These are phyloP conservation scores for Willisornis vidua DNA, from an alignment of 2,113 vertebrate species.

Conservation along the genomic window DNA sequence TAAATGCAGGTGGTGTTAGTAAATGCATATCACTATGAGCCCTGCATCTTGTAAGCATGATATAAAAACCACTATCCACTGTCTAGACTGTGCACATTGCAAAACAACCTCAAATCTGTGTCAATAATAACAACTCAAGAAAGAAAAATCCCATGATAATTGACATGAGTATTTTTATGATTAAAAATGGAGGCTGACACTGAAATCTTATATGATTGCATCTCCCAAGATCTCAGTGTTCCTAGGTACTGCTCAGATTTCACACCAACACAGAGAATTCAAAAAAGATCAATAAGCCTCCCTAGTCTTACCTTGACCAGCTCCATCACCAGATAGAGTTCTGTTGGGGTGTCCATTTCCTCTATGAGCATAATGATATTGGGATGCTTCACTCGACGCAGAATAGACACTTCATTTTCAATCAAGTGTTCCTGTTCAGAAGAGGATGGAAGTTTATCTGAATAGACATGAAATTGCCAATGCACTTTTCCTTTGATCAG, in stretches of 20 bases:
- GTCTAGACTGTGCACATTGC: background rate
- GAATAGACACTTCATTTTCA: constrained; percentile 94
- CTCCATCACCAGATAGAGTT: constrained; percentile 97
- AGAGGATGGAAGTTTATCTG: background rate
- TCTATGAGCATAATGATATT: constrained; percentile 98
- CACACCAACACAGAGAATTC: background rate
- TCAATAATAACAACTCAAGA: background rate
- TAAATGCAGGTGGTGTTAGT: background rate
- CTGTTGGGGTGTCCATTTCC: constrained; percentile 90
- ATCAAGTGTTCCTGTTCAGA: constrained; percentile 91
- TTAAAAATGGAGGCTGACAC: background rate
- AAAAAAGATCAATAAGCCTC: background rate
- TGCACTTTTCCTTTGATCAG: background rate
- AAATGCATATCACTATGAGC: background rate
- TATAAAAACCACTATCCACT: background rate
- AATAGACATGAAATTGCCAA: background rate
- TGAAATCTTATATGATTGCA: background rate
- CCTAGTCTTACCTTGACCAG: constrained; percentile 86
- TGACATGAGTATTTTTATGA: background rate
- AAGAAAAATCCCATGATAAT: background rate
- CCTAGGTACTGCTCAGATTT: background rate
- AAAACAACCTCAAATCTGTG: background rate
- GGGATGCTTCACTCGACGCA: constrained; percentile 93
- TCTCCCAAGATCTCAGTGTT: background rate
- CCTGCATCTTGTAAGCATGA: background rate